Base-by-base conservation (phyloP, 2,113 vertebrate species). In the Eulemur rufifrons region DNA sequence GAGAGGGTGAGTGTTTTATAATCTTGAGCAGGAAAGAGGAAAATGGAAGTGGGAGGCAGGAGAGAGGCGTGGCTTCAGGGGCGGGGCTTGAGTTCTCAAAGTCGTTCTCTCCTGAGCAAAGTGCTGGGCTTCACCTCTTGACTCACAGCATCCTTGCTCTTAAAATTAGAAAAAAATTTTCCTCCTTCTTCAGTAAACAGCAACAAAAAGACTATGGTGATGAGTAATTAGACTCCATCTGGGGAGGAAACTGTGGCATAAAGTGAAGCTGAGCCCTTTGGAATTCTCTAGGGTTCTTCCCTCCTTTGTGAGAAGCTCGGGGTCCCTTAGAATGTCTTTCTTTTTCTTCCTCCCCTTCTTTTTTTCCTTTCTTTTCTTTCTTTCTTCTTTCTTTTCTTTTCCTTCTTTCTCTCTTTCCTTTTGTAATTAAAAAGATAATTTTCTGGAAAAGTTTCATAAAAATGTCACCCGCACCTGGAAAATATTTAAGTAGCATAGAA, bases 371-470 rank as follows among this genome's bases (percentile, higher is more conserved):
- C 4, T 29, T 42, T 56, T 47, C 18, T 29, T 85, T 11, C 27
- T 45, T 45, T 56, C 25, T 23, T 17, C 18, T 27, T 12, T 77
- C 18, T 27, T 13, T 85, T 11, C 27, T 47, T 71, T 37, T 56
- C 25, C 17, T 12, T 32, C 34, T 39, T 27, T 17, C 27, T 29
- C 56, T 50, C 10, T 6, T 37, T 76, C 20, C 6, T 47, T 68
- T 74, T 42, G 86, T n/a, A 27, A 45, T 77, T 42, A n/a, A 25
- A 29, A 8, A 47, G 78, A 39, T 39, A 37, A 50, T 91, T 91
- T 92, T 91, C 78, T 85, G 32, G 32, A 42, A 78, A 86, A 59
- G 42, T 37, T 86, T 77, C 64, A 86, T 86, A 42, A 78, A 93
- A 61, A 20, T 39, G 37, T 37, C 34, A 27, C 78, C 63, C 54